These are phyloP conservation scores for Morone chrysops DNA, from an alignment of 2,113 vertebrate species.

Conservation along the genomic window DNA sequence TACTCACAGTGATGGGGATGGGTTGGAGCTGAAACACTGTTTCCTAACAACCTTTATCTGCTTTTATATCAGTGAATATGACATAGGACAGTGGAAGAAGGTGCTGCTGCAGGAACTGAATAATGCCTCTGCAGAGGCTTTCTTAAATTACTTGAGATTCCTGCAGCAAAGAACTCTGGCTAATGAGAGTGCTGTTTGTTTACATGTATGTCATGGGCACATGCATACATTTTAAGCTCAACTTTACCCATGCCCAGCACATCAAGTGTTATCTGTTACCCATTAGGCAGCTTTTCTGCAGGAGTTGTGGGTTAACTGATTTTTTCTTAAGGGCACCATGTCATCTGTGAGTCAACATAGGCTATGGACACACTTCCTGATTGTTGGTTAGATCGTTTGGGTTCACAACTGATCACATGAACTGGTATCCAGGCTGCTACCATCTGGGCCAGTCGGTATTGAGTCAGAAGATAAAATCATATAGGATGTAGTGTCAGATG, in stretches of 20 bases:
- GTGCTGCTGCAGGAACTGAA: slow-evolving; percentile 9
- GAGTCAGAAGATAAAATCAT: not conserved
- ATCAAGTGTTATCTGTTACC: not conserved
- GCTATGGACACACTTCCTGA: not conserved
- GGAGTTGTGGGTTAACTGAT: too few species aligned
- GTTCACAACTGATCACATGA: not conserved
- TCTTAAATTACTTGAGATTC: slow-evolving; percentile 6
- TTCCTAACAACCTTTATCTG: slow-evolving; percentile 10
- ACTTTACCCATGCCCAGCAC: not conserved
- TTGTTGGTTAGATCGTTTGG: not conserved
- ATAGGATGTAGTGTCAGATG: not conserved
- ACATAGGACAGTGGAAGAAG: slow-evolving; percentile 19
- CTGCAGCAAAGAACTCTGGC: not conserved
- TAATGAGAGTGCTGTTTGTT: slow-evolving; percentile 19
- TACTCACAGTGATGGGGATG: slow-evolving; percentile 29
- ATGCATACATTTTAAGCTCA: not conserved
- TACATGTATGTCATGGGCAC: not conserved
- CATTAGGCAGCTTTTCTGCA: too few species aligned
- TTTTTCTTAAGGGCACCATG: not conserved
- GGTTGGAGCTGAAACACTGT: slow-evolving; percentile 22
- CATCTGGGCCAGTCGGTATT: not conserved
- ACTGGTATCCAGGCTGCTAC: not conserved
- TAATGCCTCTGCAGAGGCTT: slow-evolving; percentile 39
- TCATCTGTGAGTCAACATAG: not conserved
- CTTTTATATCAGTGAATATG: slow-evolving; percentile 38